Percentiles rank a stretch among this genome's conserved stretches.
Conservation (phyloP, 2,113 vertebrate genomes). For the Atherinomorus stipes region DNA sequence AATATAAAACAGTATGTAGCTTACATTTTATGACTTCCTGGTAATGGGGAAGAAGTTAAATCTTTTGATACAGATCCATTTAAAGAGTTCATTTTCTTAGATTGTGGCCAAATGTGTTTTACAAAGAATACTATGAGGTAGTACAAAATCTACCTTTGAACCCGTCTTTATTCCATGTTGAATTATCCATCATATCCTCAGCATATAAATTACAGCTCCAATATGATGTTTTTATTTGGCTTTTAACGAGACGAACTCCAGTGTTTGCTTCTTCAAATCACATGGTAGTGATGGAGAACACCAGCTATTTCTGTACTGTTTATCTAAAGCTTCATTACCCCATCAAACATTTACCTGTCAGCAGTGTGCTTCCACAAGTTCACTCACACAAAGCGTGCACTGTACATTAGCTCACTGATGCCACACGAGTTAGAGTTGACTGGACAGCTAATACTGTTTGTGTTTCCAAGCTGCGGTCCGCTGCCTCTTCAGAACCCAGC, state of each 20-base stretch:
- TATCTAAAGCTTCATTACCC: conserved; percentile 77
- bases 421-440: conserved; percentile 30
- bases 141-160: conserved; percentile 15
- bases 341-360: conserved; percentile 84
- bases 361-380: conserved; percentile 25
- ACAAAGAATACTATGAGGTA: not conserved
- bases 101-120: conserved; percentile 17
- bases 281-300: conserved; percentile 50
- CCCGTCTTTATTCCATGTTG: conserved; percentile 1
- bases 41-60: conserved; percentile 17
- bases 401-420: conserved; percentile 53
- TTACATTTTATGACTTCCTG: conserved; percentile 35
- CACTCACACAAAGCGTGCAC: conserved; percentile 34
- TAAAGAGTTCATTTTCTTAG: not conserved
- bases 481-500: conserved; percentile 50
- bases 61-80: conserved; percentile 5
- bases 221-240: conserved; percentile 10
- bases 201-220: not conserved
- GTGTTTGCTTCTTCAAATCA: conserved; percentile 50
- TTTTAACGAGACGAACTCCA: conserved; percentile 18
- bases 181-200: not conserved
- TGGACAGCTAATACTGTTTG: conserved; percentile 37
- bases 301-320: conserved; percentile 60
- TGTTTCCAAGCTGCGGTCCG: conserved; percentile 47
- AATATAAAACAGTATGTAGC: conserved; percentile 32